phyloP scores from a whole-genome alignment of 1,140 invertebrate genomes.

The Cydia strobilella region DNA sequence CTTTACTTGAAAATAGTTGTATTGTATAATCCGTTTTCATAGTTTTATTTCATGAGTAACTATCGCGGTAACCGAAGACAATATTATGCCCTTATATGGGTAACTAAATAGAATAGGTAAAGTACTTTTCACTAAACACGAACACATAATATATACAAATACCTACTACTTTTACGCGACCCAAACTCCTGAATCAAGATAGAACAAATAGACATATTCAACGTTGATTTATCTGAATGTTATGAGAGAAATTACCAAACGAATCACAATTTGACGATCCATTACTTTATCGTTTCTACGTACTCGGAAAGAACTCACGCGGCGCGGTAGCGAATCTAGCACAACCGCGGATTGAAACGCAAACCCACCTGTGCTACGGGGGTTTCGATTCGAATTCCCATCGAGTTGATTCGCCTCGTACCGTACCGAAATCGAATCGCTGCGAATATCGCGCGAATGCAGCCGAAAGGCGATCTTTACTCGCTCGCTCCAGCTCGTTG shows the following conservation, averaged over 20 bases:
- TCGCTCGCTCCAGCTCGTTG: conserved; percentile 35
- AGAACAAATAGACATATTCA: neutral
- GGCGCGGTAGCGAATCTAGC: conserved; percentile 26
- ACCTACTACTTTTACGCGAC: no score
- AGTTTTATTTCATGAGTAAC: no score
- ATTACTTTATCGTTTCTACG: conserved; percentile 8
- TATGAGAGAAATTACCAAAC: conserved; percentile 3
- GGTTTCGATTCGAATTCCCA: conserved; percentile 51
- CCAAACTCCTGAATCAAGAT: neutral
- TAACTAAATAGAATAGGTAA: no score
- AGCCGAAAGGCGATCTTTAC: conserved; percentile 65
- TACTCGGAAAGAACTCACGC: neutral
- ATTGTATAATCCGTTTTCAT: no score
- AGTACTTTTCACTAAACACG: no score
- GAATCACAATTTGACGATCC: conserved; percentile 19
- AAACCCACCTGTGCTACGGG: conserved; percentile 19
- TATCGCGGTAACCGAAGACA: no score
- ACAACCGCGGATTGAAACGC: conserved; percentile 18
- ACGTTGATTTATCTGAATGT: neutral
- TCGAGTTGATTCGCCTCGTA: conserved; percentile 52
- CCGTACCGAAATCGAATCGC: conserved; percentile 46
- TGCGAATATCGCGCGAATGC: conserved; percentile 61
- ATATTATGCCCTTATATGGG: no score
- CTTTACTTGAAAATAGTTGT: no score
- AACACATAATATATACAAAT: no score